Conservation (phyloP, 2,113 vertebrate species). For the Apodemus sylvaticus region DNA sequence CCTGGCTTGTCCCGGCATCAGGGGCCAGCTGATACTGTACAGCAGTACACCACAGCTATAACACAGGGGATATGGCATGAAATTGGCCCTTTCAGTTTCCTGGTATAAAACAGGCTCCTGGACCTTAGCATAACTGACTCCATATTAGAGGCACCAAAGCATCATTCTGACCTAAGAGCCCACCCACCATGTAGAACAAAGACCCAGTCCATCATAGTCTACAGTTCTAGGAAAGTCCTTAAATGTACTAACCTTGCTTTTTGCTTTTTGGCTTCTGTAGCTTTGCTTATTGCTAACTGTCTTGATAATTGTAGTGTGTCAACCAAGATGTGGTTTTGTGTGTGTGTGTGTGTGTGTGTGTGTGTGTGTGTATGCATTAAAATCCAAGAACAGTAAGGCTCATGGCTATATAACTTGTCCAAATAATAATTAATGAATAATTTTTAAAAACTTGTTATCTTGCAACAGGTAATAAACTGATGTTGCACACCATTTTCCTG, state of each 20-base stretch:
- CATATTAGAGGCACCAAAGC: background rate
- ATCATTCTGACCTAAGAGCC: background rate
- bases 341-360: too few relatives aligned
- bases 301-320: background rate
- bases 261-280: background rate
- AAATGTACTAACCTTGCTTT: background rate
- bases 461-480: background rate
- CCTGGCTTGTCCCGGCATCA: background rate
- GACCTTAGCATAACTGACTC: background rate
- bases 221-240: background rate
- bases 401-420: background rate
- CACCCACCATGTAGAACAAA: background rate
- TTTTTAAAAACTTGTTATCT: background rate
- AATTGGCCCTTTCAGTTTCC: background rate
- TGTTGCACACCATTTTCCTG: too few relatives aligned
- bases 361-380: background rate
- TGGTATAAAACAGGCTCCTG: background rate
- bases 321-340: background rate
- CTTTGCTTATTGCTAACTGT: background rate
- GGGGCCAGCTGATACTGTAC: background rate
- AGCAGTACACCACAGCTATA: background rate
- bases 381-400: background rate
- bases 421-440: background rate
- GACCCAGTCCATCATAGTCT: background rate
- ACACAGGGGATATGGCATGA: background rate